A percentile compares a stretch with the other conserved stretches of the same genome.
Evolutionary conservation across 1,140 invertebrate genomes (phyloP).

Genomic region (Sesamia nonagrioides): DNA sequence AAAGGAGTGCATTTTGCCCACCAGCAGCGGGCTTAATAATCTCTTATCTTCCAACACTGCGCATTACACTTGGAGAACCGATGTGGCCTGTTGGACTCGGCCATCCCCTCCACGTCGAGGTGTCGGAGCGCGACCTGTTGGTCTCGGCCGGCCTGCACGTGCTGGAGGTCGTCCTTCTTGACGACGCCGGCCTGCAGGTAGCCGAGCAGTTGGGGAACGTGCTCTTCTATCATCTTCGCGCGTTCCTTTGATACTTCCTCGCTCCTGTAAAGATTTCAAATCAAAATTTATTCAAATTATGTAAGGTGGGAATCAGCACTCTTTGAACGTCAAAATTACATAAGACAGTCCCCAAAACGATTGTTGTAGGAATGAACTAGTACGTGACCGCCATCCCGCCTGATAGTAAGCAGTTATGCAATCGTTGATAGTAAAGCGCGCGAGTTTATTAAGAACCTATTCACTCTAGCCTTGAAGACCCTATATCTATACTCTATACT

Average conservation of each 20-base stretch:
- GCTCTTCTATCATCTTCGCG: conserved; percentile 68
- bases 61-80: conserved; percentile 68
- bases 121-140: conserved; percentile 1
- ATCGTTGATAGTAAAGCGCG: too few relatives aligned
- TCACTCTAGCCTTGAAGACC: too few relatives aligned
- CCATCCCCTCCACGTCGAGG: conserved; percentile 52
- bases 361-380: too few relatives aligned
- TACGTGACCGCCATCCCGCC: too few relatives aligned
- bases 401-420: too few relatives aligned
- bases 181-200: conserved; percentile 72
- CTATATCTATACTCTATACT: too few relatives aligned
- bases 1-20: too few relatives aligned
- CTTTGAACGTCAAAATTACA: too few relatives aligned
- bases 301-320: too few relatives aligned
- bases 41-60: conserved; percentile 68
- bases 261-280: conserved; percentile 57
- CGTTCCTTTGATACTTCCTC: conserved; percentile 70
- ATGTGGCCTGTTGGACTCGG: conserved; percentile 27
- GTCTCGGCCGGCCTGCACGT: conserved; percentile 37
- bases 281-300: too few relatives aligned
- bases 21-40: conserved; percentile 56
- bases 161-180: conserved; percentile 53
- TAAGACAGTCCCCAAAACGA: too few relatives aligned
- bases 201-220: conserved; percentile 68
- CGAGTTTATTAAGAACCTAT: too few relatives aligned